Evolutionary conservation across 2,888 invertebrate species (phyloP), one percentile per base, ranked within the genome.

Genomic region (Dendrolimus houi): DNA sequence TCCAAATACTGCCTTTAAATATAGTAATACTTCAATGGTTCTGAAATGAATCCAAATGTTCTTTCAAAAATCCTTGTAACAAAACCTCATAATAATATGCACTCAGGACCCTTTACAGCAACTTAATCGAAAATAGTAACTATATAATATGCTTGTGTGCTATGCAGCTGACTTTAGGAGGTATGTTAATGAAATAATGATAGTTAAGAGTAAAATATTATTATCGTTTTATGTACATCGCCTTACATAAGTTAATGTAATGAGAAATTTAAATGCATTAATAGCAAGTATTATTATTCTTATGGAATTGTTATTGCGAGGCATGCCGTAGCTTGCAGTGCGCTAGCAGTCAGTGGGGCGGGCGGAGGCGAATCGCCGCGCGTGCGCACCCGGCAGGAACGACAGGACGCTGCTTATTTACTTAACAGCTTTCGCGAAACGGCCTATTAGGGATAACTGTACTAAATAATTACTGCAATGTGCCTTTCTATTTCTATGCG

Each of bases 401-500:
- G 75, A 77, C 85, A 81, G 87, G 86, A 84, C 86, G 52, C 80
- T 77, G 81, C 84, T 83, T 89, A 87, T 88, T 87, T 89, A 87
- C 88, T 85, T 79, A 84, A 87, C 89, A 90, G 89, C 89, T 87
- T 90, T 89, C 81, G 88, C 83, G 84, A 89, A 89, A 87, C 81
- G 85, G 73, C 87, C 88, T 85, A 90, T 90, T 90, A 90, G 78
- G 81, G 85, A 79, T 90, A 90, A 90, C 90, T 87, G 90, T 90
- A 88, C 85, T 83, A 85, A 89, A 90, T 89, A 90, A 90, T 90
- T 89, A 87, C 83, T 87, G 90, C 90, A 89, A 90, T 88, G 88
- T 88, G 90, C 80, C 87, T 89, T 87, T 88, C 90, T 90, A 88
- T 89, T 85, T 85, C 90, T 89, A 90, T 87, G 86, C 80, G 80